Base-by-base conservation (phyloP, 2,797 vertebrate species). In the Typhlichthys eigenmanni region DNA sequence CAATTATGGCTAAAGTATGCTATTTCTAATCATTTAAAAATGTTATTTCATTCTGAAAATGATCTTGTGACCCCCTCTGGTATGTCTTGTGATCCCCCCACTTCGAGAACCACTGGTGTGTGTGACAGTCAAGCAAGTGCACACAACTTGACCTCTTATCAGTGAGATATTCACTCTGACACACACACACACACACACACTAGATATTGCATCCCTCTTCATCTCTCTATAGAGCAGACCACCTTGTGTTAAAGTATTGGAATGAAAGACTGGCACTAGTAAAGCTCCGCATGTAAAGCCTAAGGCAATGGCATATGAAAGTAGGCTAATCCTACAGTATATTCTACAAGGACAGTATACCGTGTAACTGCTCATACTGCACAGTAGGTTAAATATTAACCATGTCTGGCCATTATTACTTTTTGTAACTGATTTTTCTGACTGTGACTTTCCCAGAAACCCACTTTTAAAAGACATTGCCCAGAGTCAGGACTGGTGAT, bases 41-140 rank as follows among this genome's bases (percentile, higher is more conserved):
- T 24, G 3, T 24, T 24, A 24, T 24, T 24, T 24, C 24, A 24
- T 24, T 24, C 24, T 24, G 24, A 24, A 24, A 24, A 24, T 24
- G 24, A 24, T 24, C 24, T 24, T 24, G 24, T 24, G 24, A 24
- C 24, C 24, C 24, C 24, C 24, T 24, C 24, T 4, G 24, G 24
- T 24, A 24, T 24, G 24, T 24, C 24, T 24, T 24, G 24, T 24
- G 24, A 24, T 4, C 24, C 24, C 24, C 24, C 24, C 24, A 24
- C 24, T 24, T 24, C 3, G 24, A 24, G 24, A 24, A 24, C 24
- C 24, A 24, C 24, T 24, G 24, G 14, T 50, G 56, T 54, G 52
- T 53, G 64, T 89, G 77, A 88, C 24, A 71, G 77, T 62, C 81
- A 82, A 69, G 66, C 60, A 70, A 83, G 69, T 72, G 77, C 77